A percentile compares a stretch with the other conserved stretches of the same genome.
Conservation (phyloP, 2,888 invertebrate species). For the Protonemura montana region DNA sequence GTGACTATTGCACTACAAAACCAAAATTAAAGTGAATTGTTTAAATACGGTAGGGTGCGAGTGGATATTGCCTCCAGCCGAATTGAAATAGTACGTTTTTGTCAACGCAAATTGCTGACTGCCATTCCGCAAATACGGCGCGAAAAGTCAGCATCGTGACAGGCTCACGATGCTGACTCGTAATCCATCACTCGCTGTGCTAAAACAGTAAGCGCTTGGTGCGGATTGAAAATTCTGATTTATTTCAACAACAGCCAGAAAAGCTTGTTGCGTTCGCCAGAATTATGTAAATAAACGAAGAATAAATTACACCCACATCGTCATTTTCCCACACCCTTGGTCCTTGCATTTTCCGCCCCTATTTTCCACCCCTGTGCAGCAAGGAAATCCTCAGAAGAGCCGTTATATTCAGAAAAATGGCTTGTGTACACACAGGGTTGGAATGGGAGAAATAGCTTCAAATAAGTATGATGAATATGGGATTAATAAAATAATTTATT, state of each 20-base stretch:
- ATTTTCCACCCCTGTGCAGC: background rate
- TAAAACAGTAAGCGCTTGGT: background rate
- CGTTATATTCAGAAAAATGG: background rate
- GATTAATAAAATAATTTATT: background rate
- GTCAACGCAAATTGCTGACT: background rate
- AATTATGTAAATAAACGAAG: background rate
- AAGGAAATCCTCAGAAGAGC: background rate
- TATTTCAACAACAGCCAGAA: background rate
- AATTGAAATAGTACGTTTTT: too few relatives aligned
- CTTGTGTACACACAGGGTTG: background rate
- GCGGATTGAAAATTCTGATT: background rate
- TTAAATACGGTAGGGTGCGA: too few relatives aligned
- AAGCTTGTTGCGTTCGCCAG: background rate
- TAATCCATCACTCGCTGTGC: background rate
- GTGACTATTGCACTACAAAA: too few relatives aligned
- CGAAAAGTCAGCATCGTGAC: background rate
- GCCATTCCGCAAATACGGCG: background rate
- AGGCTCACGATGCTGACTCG: too few relatives aligned
- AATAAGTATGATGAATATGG: background rate
- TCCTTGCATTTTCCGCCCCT: background rate
- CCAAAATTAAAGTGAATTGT: too few relatives aligned
- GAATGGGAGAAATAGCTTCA: background rate
- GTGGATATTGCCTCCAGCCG: too few relatives aligned
- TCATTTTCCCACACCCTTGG: background rate
- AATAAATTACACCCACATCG: background rate